Evolutionary conservation across 2,797 vertebrate genomes (phyloP).

Genomic region (Anisognathus igniventris): DNA sequence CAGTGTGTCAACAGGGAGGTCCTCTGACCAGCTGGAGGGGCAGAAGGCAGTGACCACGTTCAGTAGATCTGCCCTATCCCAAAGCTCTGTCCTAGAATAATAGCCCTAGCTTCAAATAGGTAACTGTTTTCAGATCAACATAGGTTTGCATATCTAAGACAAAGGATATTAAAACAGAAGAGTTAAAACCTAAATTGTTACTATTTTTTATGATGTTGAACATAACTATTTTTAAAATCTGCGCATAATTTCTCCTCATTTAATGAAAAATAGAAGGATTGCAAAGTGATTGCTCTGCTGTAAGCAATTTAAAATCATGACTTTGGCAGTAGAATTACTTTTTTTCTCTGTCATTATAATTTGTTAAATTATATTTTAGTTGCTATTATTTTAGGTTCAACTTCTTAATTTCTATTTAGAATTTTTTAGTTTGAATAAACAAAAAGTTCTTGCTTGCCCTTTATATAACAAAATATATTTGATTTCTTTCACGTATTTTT

Average conservation of each 20-base stretch:
- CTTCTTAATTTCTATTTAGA: background rate
- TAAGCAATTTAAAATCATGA: background rate
- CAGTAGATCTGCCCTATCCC: background rate
- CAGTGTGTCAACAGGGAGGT: background rate
- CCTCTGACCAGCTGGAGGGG: background rate
- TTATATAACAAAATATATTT: background rate
- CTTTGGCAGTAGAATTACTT: background rate
- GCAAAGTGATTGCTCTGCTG: background rate
- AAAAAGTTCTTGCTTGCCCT: background rate
- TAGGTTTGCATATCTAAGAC: background rate
- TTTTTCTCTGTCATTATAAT: background rate
- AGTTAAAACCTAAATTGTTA: background rate
- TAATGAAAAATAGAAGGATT: background rate
- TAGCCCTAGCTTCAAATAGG: background rate
- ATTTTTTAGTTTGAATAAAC: background rate
- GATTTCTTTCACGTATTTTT: background rate
- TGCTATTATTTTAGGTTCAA: background rate
- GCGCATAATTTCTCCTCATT: background rate
- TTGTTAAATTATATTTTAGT: background rate
- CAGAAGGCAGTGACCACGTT: background rate
- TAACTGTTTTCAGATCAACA: background rate
- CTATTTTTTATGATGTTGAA: background rate
- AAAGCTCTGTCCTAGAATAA: background rate
- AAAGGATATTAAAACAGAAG: background rate
- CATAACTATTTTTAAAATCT: background rate